These are phyloP conservation scores for Acanthosepion esculentum DNA, from an alignment of 2,888 invertebrate species.

Conservation along the genomic window DNA sequence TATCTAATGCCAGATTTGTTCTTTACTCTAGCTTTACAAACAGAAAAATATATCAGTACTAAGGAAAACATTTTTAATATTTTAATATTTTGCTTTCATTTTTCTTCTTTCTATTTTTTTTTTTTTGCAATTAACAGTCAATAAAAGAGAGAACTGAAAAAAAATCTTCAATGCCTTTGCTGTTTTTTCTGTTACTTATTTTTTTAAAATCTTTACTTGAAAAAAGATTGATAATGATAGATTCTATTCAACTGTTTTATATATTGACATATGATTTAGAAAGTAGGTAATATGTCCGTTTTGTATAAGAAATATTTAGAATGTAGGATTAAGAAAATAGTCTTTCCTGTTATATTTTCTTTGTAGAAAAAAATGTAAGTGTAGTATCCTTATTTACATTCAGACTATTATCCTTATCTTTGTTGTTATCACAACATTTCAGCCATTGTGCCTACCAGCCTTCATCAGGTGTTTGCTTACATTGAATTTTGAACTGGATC, in stretches of 20 bases:
- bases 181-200: not conserved
- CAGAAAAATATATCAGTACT: slow-evolving; percentile 33
- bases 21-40: not conserved
- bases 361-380: too few relatives aligned
- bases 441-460: too few relatives aligned
- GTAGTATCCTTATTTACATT: too few relatives aligned
- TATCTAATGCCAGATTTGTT: not conserved
- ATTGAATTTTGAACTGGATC: too few relatives aligned
- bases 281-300: too few relatives aligned
- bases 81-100: not conserved
- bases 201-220: not conserved
- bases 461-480: too few relatives aligned
- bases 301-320: too few relatives aligned
- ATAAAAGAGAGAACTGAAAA: not conserved
- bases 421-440: too few relatives aligned
- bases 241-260: not conserved
- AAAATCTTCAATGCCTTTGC: not conserved
- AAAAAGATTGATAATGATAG: not conserved
- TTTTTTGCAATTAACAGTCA: not conserved
- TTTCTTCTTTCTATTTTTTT: not conserved
- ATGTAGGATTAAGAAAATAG: too few relatives aligned
- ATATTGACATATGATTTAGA: too few relatives aligned
- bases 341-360: too few relatives aligned
- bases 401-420: too few relatives aligned
- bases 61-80: not conserved